Percentiles rank a stretch among this genome's conserved stretches.
Evolutionary conservation across 2,888 invertebrate species (phyloP).

Genomic region (Pandemis heparana): DNA sequence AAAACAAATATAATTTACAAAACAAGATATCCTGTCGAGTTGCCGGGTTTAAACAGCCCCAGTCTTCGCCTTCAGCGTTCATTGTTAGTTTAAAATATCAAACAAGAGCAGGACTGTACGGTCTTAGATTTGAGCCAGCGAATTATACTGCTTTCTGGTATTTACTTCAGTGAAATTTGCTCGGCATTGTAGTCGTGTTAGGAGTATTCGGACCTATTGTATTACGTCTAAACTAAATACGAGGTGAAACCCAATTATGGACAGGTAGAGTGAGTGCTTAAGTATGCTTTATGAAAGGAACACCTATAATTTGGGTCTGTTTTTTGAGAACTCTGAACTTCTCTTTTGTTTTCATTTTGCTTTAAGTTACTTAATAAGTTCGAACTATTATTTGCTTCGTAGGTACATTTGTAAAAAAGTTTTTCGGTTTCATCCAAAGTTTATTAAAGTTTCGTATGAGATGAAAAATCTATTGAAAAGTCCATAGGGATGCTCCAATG

Average conservation of each 20-base stretch:
- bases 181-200: slow-evolving; percentile 17
- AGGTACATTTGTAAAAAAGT: no score
- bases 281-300: slow-evolving; percentile 3
- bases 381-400: no score
- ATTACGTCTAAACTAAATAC: slow-evolving; percentile 16
- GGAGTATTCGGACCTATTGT: slow-evolving; percentile 23
- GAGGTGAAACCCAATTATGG: slow-evolving; percentile 5
- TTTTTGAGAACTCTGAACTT: not conserved
- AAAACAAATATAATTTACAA: not conserved
- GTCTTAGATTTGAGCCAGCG: slow-evolving; percentile 16
- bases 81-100: slow-evolving; percentile 27
- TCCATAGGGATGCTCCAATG: no score
- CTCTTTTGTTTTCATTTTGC: no score
- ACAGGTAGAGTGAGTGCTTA: not conserved
- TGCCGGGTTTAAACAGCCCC: not conserved
- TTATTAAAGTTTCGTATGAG: no score
- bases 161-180: slow-evolving; percentile 34
- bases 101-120: slow-evolving; percentile 9
- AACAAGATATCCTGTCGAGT: not conserved
- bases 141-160: slow-evolving; percentile 32
- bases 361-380: no score
- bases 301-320: not conserved
- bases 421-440: no score
- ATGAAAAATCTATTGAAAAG: no score
- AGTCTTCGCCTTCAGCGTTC: not conserved